phyloP scores from a whole-genome alignment of 2,113 vertebrate species.

The Rafetus swinhoei region DNA sequence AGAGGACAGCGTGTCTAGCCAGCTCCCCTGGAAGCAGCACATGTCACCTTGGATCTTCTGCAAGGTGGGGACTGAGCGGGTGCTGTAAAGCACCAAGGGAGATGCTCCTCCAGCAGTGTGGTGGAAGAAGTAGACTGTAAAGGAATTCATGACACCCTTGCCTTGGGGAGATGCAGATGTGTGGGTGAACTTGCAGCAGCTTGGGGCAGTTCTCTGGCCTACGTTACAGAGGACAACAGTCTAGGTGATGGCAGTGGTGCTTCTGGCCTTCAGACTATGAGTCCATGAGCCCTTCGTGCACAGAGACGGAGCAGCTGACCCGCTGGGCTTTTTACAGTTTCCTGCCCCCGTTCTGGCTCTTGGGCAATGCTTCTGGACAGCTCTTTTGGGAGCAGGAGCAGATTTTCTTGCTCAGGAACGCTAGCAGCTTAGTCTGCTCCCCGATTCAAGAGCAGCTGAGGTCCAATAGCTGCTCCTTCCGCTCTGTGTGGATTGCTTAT shows the following conservation, averaged over 20 bases:
- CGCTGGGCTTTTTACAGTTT: too few species aligned
- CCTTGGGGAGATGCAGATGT: conserved; percentile 82
- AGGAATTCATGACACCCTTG: conserved; percentile 72
- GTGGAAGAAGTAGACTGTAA: conserved; percentile 75
- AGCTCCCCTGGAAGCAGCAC: too few species aligned
- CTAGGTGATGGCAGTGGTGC: too few species aligned
- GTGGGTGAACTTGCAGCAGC: conserved; percentile 82
- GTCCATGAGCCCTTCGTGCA: conserved; percentile 78
- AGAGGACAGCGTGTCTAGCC: too few species aligned
- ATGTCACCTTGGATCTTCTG: too few species aligned
- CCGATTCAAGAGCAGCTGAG: accelerated
- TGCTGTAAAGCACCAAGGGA: conserved; percentile 76
- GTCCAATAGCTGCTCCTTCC: background rate
- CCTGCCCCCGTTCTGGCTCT: conserved; percentile 79
- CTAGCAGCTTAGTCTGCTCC: accelerated
- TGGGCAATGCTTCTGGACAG: conserved; percentile 79
- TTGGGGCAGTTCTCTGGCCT: too few species aligned
- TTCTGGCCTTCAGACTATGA: too few species aligned
- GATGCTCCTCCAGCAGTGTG: conserved; percentile 63
- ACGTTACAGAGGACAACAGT: too few species aligned
- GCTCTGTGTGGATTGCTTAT: conserved; percentile 59
- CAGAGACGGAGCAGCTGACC: conserved; percentile 79
- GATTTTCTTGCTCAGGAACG: conserved; percentile 73
- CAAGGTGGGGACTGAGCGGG: too few species aligned
- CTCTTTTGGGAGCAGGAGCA: conserved; percentile 79